Evolutionary conservation across 2,797 vertebrate genomes (phyloP).

Genomic region (Lepus townsendii): DNA sequence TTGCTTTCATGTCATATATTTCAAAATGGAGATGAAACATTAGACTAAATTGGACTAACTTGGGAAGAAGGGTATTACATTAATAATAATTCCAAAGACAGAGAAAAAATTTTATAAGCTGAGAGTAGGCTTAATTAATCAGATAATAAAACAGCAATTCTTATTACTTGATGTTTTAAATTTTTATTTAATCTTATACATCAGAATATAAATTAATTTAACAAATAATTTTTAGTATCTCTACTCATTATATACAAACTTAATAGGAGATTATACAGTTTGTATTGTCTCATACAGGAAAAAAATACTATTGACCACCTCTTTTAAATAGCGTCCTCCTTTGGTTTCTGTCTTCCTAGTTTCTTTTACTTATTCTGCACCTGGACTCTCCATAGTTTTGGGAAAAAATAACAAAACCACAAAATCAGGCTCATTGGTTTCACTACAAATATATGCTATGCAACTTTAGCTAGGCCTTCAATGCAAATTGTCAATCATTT

Average conservation of each 20-base stretch:
- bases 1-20: slow-evolving; percentile 4
- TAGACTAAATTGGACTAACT: slow-evolving; percentile 4
- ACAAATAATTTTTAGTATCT: slow-evolving; percentile 46
- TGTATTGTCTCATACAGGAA: neutral
- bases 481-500: neutral
- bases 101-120: slow-evolving; percentile 56
- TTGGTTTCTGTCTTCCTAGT: slow-evolving; percentile 13
- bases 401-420: slow-evolving; percentile 22
- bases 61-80: neutral
- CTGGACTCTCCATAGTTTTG: neutral
- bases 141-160: slow-evolving; percentile 51
- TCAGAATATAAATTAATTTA: slow-evolving; percentile 57
- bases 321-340: neutral
- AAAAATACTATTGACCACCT: neutral
- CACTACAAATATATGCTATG: neutral
- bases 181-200: neutral
- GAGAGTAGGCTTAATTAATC: neutral
- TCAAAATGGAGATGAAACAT: slow-evolving; percentile 13
- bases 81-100: slow-evolving; percentile 42
- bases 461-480: neutral
- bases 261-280: neutral
- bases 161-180: slow-evolving; percentile 54
- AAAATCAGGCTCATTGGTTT: neutral
- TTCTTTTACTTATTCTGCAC: neutral
- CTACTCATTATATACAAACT: neutral